A percentile compares a stretch with the other conserved stretches of the same genome.
Evolutionary conservation across 2,888 invertebrate species (phyloP).

Genomic region (Eupithecia centaureata): DNA sequence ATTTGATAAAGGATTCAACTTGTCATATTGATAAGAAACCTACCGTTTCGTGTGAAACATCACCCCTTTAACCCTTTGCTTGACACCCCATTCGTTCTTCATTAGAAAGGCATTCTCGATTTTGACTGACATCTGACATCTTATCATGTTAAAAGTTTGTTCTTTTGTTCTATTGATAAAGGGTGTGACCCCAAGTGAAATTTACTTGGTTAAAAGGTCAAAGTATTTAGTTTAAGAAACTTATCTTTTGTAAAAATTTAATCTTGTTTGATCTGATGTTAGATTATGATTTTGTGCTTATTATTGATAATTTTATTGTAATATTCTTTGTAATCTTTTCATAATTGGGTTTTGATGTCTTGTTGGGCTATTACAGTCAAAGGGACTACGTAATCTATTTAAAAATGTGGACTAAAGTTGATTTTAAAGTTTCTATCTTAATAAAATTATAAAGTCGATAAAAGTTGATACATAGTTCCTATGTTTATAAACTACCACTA

Average conservation of each 20-base stretch:
- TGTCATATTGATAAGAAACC: conserved; percentile 14
- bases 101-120: conserved; percentile 65
- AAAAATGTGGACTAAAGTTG: neutral
- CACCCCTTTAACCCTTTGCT: conserved; percentile 30
- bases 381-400: neutral
- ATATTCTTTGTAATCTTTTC: conserved; percentile 45
- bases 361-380: neutral
- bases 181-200: conserved; percentile 61
- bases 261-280: conserved; percentile 56
- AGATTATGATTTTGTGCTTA: conserved; percentile 51
- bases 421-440: no score
- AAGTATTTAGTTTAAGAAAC: conserved; percentile 56
- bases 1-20: neutral
- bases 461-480: no score
- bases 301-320: conserved; percentile 57
- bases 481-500: neutral
- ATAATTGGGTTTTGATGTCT: conserved; percentile 40
- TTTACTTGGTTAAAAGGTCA: conserved; percentile 57
- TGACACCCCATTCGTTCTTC: conserved; percentile 51
- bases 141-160: conserved; percentile 13
- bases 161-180: conserved; percentile 58
- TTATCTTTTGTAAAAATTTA: conserved; percentile 48
- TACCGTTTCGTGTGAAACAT: conserved; percentile 48
- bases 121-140: conserved; percentile 57
- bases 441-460: no score